A percentile compares a stretch with the other conserved stretches of the same genome.
Evolutionary conservation across 2,797 vertebrate genomes (phyloP).

Genomic region (Mormyrus hasselquistii): DNA sequence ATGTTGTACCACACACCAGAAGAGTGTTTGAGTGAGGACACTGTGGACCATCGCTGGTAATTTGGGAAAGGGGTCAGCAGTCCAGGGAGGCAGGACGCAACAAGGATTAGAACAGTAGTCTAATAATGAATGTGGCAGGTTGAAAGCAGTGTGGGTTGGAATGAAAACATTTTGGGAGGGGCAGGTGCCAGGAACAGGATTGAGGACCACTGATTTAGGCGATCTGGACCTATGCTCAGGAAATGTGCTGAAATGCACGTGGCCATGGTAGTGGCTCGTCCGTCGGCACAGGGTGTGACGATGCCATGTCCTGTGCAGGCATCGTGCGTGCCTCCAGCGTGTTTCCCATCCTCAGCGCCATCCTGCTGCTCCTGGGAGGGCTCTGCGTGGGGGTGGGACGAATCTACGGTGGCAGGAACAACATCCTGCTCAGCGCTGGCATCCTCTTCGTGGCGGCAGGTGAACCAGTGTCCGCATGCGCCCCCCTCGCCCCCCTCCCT

Average conservation of each 20-base stretch:
- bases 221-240: background rate
- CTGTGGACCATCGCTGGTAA: background rate
- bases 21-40: background rate
- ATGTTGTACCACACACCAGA: background rate
- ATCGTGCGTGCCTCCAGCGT: conserved; percentile 89
- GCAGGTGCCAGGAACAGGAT: background rate
- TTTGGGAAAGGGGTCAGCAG: background rate
- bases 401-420: conserved; percentile 84
- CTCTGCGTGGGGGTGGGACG: conserved; percentile 81
- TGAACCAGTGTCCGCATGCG: conserved; percentile 44
- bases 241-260: background rate
- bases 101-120: background rate
- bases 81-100: background rate
- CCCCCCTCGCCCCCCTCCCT: background rate
- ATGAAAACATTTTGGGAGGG: background rate
- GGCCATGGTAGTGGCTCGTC: background rate
- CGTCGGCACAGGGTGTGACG: background rate
- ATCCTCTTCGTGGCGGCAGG: conserved; percentile 95
- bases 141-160: background rate
- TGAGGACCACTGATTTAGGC: background rate
- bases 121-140: background rate
- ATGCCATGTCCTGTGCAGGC: conserved; percentile 55
- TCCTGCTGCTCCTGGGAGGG: conserved; percentile 83
- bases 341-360: conserved; percentile 90
- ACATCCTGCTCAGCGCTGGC: conserved; percentile 87